A percentile compares a stretch with the other conserved stretches of the same genome.
phyloP scores from a whole-genome alignment of 2,888 invertebrate genomes.

The Parelbella ahira region DNA sequence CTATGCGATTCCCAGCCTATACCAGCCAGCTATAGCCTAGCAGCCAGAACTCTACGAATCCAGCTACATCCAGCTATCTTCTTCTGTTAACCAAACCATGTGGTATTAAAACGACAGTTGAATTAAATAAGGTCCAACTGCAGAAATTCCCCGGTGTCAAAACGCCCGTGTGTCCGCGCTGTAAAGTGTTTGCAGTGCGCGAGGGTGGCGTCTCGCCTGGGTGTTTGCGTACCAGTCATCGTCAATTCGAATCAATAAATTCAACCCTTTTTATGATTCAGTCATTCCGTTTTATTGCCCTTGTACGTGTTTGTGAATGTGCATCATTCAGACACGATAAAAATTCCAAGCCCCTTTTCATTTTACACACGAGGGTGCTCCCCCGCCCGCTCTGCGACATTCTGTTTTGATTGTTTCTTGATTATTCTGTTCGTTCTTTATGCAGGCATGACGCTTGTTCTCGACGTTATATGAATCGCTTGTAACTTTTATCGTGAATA shows the following conservation, averaged over 20 bases:
- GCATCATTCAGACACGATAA: constrained; percentile 68
- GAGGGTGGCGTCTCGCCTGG: constrained; percentile 29
- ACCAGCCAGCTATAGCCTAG: too few relatives aligned
- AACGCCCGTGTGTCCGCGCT: constrained; percentile 4
- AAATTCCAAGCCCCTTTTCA: constrained; percentile 60
- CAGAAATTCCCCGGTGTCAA: too few relatives aligned
- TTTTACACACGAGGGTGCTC: constrained; percentile 43
- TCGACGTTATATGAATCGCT: too few relatives aligned
- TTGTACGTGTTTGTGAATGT: constrained; percentile 63
- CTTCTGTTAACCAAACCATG: too few relatives aligned
- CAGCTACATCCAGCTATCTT: too few relatives aligned
- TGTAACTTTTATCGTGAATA: too few relatives aligned
- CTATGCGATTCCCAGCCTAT: too few relatives aligned
- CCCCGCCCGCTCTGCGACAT: constrained; percentile 4
- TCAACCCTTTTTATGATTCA: constrained; percentile 75
- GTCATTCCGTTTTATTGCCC: constrained; percentile 70
- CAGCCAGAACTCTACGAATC: too few relatives aligned
- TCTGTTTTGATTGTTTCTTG: constrained; percentile 16
- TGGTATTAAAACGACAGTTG: too few relatives aligned
- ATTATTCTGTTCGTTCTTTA: constrained; percentile 10
- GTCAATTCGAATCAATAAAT: constrained; percentile 75
- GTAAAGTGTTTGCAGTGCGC: constrained; percentile 51
- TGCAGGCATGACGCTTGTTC: neutral
- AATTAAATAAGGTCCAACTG: too few relatives aligned
- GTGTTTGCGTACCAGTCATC: constrained; percentile 44